Conservation (phyloP, 2,888 invertebrate species). For the Ypsolopha sequella region DNA sequence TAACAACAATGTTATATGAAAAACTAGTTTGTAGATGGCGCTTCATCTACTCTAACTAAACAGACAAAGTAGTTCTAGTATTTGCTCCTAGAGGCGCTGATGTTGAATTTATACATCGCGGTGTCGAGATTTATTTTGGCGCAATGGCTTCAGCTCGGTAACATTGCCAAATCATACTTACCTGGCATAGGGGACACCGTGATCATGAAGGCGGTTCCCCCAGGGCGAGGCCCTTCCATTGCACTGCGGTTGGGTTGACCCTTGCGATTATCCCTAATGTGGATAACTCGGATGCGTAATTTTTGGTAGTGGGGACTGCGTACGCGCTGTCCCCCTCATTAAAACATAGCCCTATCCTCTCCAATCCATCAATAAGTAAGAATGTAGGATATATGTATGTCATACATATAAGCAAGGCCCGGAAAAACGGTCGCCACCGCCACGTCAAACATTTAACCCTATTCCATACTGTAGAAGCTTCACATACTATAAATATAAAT, state of each 20-base stretch:
- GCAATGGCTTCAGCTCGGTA: background rate
- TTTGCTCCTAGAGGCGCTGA: background rate
- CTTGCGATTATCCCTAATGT: constrained; percentile 10
- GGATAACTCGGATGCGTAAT: constrained; percentile 9
- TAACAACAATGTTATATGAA: no score
- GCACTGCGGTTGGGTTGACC: constrained; percentile 10
- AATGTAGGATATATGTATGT: no score
- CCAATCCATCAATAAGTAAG: no score
- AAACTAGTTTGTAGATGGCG: no score
- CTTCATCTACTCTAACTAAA: no score
- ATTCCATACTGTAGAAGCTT: no score
- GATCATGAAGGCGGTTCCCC: constrained; percentile 10
- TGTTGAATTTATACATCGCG: background rate
- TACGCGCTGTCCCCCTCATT: constrained; percentile 9
- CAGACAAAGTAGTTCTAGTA: no score
- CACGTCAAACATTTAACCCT: no score
- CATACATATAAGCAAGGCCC: no score
- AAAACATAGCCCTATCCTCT: no score
- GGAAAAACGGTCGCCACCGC: no score
- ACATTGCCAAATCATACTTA: constrained; percentile 5
- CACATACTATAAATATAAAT: no score
- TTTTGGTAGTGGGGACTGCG: constrained; percentile 12
- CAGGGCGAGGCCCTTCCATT: constrained; percentile 10
- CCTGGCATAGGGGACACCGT: constrained; percentile 8
- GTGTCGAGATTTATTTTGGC: background rate